Evolutionary conservation across 2,888 invertebrate genomes (phyloP), one percentile per base, ranked within the genome.

Genomic region (Helobdella robusta): DNA sequence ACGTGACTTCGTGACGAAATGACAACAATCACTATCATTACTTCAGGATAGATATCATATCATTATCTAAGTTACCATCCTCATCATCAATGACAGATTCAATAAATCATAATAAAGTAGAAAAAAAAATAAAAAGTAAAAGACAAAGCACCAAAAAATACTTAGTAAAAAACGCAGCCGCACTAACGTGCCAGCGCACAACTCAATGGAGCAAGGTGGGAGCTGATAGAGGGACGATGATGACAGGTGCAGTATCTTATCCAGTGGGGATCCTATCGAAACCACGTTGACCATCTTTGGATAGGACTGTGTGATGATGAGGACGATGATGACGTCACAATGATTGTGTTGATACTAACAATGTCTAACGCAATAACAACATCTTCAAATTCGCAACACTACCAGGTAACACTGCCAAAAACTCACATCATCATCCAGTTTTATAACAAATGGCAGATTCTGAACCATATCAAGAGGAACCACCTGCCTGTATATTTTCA

Each of bases 141-240:
- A 34, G 32, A 59, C 36, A 59, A 34, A 8, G 18, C 30, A 30
- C 15, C 11, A 30, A 11, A 28, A 30, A 11, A 28, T 8, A 15
- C 15, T 40, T 40, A 11, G 40, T 15, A 15, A 40, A 23, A 11
- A 50, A 23, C 8, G 8, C 20, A 8, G 23, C 5, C n/a, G 2
- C 32, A 75, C 78, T 72, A 68, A 78, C 77, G 77, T 77, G 66
- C 78, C 78, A 28, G 75, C 75, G 72, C 78, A 78, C 11, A 78
- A 72, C 59, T 78, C 77, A n/a, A 68, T 68, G 1, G 77, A 77
- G 23, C 68, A 67, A 25, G 46, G 50, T 8, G 2, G 30, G n/a
- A 34, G 48, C 6, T 46, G 28, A 15, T 18, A 6, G 18, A 32
- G 23, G 4, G 8, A 30, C 28, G 32, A 30, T 5, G 56, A 56